Base-by-base conservation (phyloP, 2,797 vertebrate genomes). In the Sus cebifrons region DNA sequence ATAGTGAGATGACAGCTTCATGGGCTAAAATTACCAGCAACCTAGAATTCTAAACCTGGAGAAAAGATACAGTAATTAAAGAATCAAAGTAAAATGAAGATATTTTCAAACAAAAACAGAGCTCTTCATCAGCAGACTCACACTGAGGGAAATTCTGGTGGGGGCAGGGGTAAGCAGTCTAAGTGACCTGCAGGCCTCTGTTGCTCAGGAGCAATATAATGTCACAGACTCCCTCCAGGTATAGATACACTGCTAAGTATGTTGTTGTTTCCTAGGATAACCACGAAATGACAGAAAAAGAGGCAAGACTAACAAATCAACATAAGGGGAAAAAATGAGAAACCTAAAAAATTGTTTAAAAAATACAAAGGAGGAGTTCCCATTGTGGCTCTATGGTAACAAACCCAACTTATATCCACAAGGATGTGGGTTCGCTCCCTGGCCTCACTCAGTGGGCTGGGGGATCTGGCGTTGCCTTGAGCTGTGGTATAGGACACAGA, bases 91-190 rank as follows among this genome's bases (percentile, higher is more conserved):
- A 27, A 75, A 95, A 75, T 40, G 49, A 71, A 87, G 60, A 36
- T 17, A 74, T 32, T 54, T 95, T 92, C 84, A 49, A 54, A 77
- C 71, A 71, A 88, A 89, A 75, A 90, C 36, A 68, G 54, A 78
- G 58, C 49, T 81, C 58, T 87, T 87, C 54, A 40, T 25, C 62
- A 60, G 71, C 70, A 81, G 58, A 95, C 77, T 18, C 87, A 64
- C 12, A 40, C 52, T 1, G 25, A 62, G 25, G 54, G 62, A 27
- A 62, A n/a, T 11, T 68, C 70, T 36, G 16, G 36, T 29, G 77
- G 64, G 74, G 6, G 2, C 2, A 29, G 62, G n/a, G 25, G 8
- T n/a, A 21, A 77, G 3, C 25, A n/a, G 65, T 25, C 6, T 56
- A 27, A 29, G 64, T 40, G 23, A 52, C 44, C 29, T 18, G 58